Base-by-base conservation (phyloP, 2,797 vertebrate genomes). In the Tinamus major region DNA sequence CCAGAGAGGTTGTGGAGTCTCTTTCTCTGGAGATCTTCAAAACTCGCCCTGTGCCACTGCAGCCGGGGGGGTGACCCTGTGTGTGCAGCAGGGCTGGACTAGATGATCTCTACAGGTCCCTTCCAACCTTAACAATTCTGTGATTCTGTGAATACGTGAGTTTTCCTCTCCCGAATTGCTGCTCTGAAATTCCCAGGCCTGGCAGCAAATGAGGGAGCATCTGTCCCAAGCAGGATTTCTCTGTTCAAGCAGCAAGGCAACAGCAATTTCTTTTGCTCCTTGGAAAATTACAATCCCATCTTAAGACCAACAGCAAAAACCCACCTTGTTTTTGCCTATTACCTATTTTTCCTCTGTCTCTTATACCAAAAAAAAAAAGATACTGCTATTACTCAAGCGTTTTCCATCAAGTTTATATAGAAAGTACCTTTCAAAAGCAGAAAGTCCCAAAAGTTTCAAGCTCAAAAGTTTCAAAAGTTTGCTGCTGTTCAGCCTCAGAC, bases 371-470 rank as follows among this genome's bases (percentile, higher is more conserved):
- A 71, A n/a, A 79, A 74, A 63, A 63, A 89, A 71, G 29, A 56
- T 75, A 92, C 59, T 51, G 53, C 10, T 92, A 86, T 94, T 85
- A 90, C 78, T 88, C 92, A 94, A 84, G 16, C 39, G 41, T 77
- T 95, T 93, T 95, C 93, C 91, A 65, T 29, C 31, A 16, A 24
- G 44, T 21, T 88, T 61, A 39, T 31, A 83, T 33, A 84, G 85
- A 93, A 95, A 90, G 93, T 77, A 94, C 94, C 87, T 89, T 91
- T 75, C 61, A 62, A 75, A 94, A 79, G 61, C 85, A 94, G 79
- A 88, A 96, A 94, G 78, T 79, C 82, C 71, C 94, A 63, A 91
- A 87, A 85, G 87, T 91, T 94, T 93, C 87, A 41, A 58, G 64
- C 93, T 96, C 35, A 82, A 64, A 93, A 86, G n/a, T n/a, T n/a